Evolutionary conservation across 92 coral and sea anemone species (phyloP).

Genomic region (Pocillopora meandrina): DNA sequence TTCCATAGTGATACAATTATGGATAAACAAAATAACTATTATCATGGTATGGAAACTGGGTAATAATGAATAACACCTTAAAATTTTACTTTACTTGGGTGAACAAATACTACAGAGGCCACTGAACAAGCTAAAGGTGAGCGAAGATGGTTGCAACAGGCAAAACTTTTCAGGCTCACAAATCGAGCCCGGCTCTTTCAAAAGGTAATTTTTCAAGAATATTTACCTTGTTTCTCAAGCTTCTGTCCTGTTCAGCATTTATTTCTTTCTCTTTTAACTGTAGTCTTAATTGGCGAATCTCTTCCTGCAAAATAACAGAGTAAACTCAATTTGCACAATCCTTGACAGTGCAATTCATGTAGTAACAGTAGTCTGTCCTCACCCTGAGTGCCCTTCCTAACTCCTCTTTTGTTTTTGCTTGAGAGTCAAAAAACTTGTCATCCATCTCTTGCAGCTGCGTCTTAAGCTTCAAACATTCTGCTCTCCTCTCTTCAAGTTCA

Average conservation of each 20-base stretch:
- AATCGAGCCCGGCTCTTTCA: neutral
- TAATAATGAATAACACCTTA: too few species aligned
- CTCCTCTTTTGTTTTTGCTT: conserved; percentile 95
- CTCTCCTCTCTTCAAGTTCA: conserved; percentile 92
- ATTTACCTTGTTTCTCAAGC: conserved; percentile 80
- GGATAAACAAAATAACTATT: too few species aligned
- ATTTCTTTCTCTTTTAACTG: conserved; percentile 92
- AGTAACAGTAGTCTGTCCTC: conserved; percentile 6
- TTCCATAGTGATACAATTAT: too few species aligned
- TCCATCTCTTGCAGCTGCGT: conserved; percentile 99
- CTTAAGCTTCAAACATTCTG: conserved; percentile 82
- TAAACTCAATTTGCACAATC: neutral
- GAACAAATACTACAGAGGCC: too few species aligned
- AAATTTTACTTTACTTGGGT: too few species aligned
- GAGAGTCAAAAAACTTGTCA: conserved; percentile 95
- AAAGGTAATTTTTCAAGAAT: neutral
- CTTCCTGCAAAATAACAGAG: conserved; percentile 61
- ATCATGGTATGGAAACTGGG: too few species aligned
- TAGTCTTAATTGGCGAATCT: conserved; percentile 88
- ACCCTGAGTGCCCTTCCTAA: conserved; percentile 91
- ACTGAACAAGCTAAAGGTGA: too few species aligned
- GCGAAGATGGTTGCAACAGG: too few species aligned
- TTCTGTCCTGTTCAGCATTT: conserved; percentile 87
- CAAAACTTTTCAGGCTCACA: too few species aligned
- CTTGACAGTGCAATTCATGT: neutral